Percentiles rank a stretch among this genome's conserved stretches.
These are phyloP conservation scores for Nineta flava DNA, from an alignment of 2,888 invertebrate genomes.

Conservation along the genomic window DNA sequence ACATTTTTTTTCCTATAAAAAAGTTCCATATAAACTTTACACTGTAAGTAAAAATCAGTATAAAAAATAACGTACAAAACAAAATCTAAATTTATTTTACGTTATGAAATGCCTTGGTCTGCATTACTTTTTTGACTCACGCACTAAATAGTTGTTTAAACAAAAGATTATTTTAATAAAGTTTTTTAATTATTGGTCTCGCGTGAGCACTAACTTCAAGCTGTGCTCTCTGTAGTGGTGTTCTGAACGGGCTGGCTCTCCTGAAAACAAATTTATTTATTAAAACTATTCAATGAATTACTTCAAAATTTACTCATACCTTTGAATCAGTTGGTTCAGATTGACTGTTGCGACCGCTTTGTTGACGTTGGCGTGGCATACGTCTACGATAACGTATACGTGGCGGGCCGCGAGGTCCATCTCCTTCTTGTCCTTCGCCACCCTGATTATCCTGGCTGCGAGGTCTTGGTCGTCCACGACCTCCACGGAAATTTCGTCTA, in stretches of 20 bases:
- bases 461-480: slow-evolving; percentile 37
- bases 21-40: not conserved
- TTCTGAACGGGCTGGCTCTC: slow-evolving; percentile 38
- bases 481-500: slow-evolving; percentile 59
- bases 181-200: slow-evolving; percentile 1
- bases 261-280: too few relatives aligned
- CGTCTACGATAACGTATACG: slow-evolving; percentile 31
- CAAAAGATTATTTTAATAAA: slow-evolving; percentile 22
- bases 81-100: not conserved
- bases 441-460: slow-evolving; percentile 34
- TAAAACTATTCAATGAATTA: too few relatives aligned
- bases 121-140: slow-evolving; percentile 23
- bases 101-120: slow-evolving; percentile 30
- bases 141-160: slow-evolving; percentile 27
- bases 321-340: slow-evolving; percentile 23
- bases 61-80: slow-evolving; percentile 5
- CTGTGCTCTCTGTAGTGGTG: slow-evolving; percentile 42
- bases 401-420: slow-evolving; percentile 25
- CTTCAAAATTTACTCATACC: too few relatives aligned
- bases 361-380: slow-evolving; percentile 17
- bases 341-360: slow-evolving; percentile 23
- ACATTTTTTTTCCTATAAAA: not conserved
- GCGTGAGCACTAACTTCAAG: slow-evolving; percentile 25
- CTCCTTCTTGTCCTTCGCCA: slow-evolving; percentile 26
- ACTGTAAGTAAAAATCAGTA: not conserved